phyloP scores from a whole-genome alignment of 2,888 invertebrate genomes.

The Drosophila birchii region DNA sequence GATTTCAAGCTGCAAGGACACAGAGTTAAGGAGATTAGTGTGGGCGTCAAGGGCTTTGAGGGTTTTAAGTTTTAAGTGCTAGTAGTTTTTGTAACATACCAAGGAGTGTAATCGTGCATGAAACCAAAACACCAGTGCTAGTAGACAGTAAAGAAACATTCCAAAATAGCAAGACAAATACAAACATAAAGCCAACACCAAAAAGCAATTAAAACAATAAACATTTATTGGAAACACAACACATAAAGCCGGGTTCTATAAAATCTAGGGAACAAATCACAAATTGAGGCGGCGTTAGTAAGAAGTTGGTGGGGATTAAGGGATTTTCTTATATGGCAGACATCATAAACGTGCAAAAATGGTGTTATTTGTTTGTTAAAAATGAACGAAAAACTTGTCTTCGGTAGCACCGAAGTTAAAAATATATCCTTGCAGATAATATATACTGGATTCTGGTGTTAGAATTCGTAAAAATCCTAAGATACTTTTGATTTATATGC shows the following conservation, averaged over 20 bases:
- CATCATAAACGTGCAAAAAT: constrained; percentile 1
- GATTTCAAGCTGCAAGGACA: constrained; percentile 81
- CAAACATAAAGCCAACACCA: constrained; percentile 40
- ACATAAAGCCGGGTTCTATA: neutral
- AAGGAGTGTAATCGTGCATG: constrained; percentile 27
- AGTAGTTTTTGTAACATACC: constrained; percentile 39
- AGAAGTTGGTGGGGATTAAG: constrained; percentile 5
- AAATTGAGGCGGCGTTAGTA: constrained; percentile 6
- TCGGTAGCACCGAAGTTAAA: constrained; percentile 8
- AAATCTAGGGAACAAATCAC: constrained; percentile 13
- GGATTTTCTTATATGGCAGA: neutral
- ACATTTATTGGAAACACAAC: constrained; percentile 17
- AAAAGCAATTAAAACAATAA: constrained; percentile 8
- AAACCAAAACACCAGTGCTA: constrained; percentile 24
- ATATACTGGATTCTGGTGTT: neutral
- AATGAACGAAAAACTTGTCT: constrained; percentile 10
- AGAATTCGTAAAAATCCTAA: neutral
- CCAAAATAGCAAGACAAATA: constrained; percentile 17
- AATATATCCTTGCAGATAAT: constrained; percentile 11
- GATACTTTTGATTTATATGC: neutral
- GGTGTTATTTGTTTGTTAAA: neutral
- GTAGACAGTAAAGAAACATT: constrained; percentile 14
- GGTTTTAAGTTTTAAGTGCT: constrained; percentile 4
- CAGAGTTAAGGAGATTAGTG: constrained; percentile 1
- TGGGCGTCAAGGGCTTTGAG: no score